A percentile compares a stretch with the other conserved stretches of the same genome.
These are phyloP conservation scores for Grus americana DNA, from an alignment of 2,113 vertebrate species.

Conservation along the genomic window DNA sequence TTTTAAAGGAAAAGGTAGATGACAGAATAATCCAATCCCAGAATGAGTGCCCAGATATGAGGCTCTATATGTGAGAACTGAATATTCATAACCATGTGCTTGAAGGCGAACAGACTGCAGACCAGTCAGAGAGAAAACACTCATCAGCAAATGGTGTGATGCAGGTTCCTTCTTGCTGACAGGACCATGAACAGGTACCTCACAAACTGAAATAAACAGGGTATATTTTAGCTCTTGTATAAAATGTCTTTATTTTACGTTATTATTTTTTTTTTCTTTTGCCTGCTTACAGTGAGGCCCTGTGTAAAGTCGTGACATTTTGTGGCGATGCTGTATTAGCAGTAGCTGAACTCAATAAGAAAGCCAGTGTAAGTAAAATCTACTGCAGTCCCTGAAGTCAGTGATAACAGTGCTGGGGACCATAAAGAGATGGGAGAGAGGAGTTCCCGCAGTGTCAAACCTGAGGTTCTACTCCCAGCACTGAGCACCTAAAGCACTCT, in stretches of 20 bases:
- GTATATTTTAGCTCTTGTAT: background rate
- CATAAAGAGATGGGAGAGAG: background rate
- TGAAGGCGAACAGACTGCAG: background rate
- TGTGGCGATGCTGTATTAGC: background rate
- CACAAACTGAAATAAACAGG: background rate
- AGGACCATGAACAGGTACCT: background rate
- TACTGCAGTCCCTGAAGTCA: background rate
- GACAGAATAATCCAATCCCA: background rate
- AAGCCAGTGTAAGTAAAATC: background rate
- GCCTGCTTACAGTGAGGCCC: background rate
- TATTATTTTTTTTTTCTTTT: background rate
- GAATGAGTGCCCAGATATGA: background rate
- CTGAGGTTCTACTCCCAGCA: background rate
- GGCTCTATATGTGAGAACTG: background rate
- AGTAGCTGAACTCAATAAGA: background rate
- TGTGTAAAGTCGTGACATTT: background rate
- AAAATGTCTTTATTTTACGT: background rate
- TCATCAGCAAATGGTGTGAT: background rate
- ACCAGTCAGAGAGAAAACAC: background rate
- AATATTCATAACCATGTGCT: background rate
- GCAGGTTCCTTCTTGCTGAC: background rate
- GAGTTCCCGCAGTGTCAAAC: background rate
- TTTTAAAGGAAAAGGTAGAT: background rate
- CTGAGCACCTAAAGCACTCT: background rate
- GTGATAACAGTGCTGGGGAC: background rate